A percentile compares a stretch with the other conserved stretches of the same genome.
Conservation (phyloP, 2,113 vertebrate genomes). For the Poicephalus meyeri region DNA sequence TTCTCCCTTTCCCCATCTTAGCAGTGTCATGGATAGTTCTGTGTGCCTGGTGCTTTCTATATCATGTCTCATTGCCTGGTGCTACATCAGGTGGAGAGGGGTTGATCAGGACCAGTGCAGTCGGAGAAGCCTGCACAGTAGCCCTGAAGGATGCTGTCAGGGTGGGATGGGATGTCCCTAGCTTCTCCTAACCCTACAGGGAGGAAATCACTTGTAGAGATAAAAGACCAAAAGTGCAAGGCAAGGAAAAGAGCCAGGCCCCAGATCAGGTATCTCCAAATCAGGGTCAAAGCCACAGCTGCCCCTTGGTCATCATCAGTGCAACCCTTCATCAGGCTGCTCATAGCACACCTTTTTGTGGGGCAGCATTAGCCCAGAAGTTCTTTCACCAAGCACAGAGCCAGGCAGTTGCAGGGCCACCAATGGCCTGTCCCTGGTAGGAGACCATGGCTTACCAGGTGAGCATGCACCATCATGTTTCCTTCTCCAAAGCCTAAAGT, state of each 20-base stretch:
- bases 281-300: not conserved
- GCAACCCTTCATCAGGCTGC: rapidly evolving
- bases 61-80: not conserved
- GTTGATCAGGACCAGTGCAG: not conserved
- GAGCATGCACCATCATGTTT: rapidly evolving
- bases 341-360: not conserved
- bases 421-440: not conserved
- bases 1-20: not conserved
- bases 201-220: not conserved
- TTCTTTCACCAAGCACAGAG: not conserved
- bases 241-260: not conserved
- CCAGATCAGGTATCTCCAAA: not conserved
- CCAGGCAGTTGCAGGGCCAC: not conserved
- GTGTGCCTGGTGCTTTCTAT: not conserved
- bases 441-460: not conserved
- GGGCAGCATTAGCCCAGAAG: not conserved
- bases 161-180: not conserved
- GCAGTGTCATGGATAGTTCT: not conserved
- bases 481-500: not conserved
- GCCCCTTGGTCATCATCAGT: not conserved
- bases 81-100: not conserved
- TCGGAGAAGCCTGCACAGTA: not conserved
- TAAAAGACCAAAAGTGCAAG: not conserved
- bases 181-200: not conserved
- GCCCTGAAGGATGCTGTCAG: not conserved